Base-by-base conservation (phyloP, 2,888 invertebrate species). In the Leptinotarsa rubiginosa region DNA sequence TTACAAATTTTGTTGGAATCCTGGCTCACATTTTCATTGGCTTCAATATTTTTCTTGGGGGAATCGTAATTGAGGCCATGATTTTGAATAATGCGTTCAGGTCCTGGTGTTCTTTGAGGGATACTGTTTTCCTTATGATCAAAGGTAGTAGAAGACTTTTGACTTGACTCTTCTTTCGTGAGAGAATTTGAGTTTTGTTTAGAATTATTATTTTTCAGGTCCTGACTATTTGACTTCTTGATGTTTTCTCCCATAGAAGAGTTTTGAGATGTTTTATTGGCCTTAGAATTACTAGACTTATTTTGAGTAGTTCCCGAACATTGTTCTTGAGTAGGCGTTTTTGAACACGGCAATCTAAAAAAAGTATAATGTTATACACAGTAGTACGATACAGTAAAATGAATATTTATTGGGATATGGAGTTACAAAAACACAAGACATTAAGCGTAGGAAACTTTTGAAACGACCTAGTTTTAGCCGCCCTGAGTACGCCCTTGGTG, bases 131-230 rank as follows among this genome's bases (percentile, higher is more conserved):
- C 52, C 65, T 66, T 72, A 2, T 16, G 25, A 49, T 68, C 47
- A 5, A 25, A 10, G 13, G 68, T n/a, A 20, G 13, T 56, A 22
- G 25, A 52, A 15, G 56, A 2, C 25, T 75, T 69, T 41, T 47
- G 22, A 18, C 15, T 31, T 4, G 22, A 12, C 25, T 41, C 31
- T 25, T 72, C 72, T 62, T 66, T 70, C 7, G 31, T 15, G 72
- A 47, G 56, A 41, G 59, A 41, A 18, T 22, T 52, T 22, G 69
- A 31, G 5, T 74, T 56, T 50, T 62, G 73, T 56, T 65, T 56
- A 54, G 69, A 25, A 74, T 79, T 80, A 69, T 81, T 80, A 74
- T 79, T 80, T 75, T 77, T 77, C 7, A 64, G 50, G 73, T 81
- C 80, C 56, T 76, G 77, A 49, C 70, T 73, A 25, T 68, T 47